These are phyloP conservation scores for Pangasius sanitwongsei DNA, from an alignment of 2,797 vertebrate genomes.

Conservation along the genomic window DNA sequence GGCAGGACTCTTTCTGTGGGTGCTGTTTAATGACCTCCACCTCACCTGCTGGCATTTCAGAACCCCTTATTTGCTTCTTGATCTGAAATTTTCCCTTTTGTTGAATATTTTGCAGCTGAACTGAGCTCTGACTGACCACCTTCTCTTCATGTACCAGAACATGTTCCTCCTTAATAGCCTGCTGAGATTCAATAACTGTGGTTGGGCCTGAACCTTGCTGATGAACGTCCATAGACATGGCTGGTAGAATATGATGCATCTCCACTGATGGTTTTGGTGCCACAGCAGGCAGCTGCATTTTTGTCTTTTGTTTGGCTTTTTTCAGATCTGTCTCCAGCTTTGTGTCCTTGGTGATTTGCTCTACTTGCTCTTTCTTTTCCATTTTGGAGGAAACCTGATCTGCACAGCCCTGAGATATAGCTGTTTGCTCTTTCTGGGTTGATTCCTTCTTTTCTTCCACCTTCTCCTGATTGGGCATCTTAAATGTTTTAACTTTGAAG, in stretches of 20 bases:
- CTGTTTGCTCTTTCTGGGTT: slow-evolving; percentile 58
- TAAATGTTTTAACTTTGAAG: slow-evolving; percentile 84
- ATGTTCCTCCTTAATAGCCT: slow-evolving; percentile 66
- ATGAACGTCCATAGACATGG: slow-evolving; percentile 61
- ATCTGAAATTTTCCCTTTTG: slow-evolving; percentile 65
- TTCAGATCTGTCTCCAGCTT: slow-evolving; percentile 64
- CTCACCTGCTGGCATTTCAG: slow-evolving; percentile 55
- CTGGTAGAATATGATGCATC: slow-evolving; percentile 52
- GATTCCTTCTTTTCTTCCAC: slow-evolving; percentile 60
- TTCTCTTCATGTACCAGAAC: slow-evolving; percentile 67
- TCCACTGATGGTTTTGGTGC: slow-evolving; percentile 59
- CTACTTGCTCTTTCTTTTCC: slow-evolving; percentile 57
- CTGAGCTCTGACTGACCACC: slow-evolving; percentile 66
- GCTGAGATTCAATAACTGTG: slow-evolving; percentile 68
- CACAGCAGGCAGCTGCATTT: slow-evolving; percentile 60
- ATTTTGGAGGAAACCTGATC: slow-evolving; percentile 60
- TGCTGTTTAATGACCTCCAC: slow-evolving; percentile 52
- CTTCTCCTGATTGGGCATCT: slow-evolving; percentile 70
- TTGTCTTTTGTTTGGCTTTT: slow-evolving; percentile 64
- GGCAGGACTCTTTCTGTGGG: slow-evolving; percentile 57
- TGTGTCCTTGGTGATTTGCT: slow-evolving; percentile 52
- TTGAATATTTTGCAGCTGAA: slow-evolving; percentile 67
- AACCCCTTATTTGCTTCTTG: slow-evolving; percentile 66
- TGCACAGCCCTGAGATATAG: slow-evolving; percentile 50
- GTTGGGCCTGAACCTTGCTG: slow-evolving; percentile 66